These are phyloP conservation scores for Scrobipalpa costella DNA, from an alignment of 2,888 invertebrate species.

Conservation along the genomic window DNA sequence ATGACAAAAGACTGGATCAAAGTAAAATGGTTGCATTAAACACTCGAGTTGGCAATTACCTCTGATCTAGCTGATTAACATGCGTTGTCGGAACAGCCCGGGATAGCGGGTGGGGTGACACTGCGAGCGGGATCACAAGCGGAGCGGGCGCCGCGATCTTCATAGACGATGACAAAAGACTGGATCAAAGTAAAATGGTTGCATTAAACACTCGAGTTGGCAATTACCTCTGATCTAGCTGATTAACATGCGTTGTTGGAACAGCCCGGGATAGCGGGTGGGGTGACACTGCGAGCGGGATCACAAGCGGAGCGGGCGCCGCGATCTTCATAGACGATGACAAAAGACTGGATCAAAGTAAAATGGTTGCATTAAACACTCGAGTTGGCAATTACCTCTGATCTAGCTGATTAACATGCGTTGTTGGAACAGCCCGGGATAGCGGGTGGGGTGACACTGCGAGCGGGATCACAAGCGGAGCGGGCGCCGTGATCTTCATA, in stretches of 20 bases:
- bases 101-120: slow-evolving; percentile 35
- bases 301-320: slow-evolving; percentile 16
- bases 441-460: slow-evolving; percentile 34
- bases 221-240: slow-evolving; percentile 75
- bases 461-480: slow-evolving; percentile 30
- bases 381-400: slow-evolving; percentile 73
- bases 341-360: too few relatives aligned
- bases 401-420: slow-evolving; percentile 77
- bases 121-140: slow-evolving; percentile 32
- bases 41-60: slow-evolving; percentile 75
- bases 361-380: slow-evolving; percentile 79
- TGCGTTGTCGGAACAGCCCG: slow-evolving; percentile 63
- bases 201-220: slow-evolving; percentile 75
- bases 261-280: slow-evolving; percentile 41
- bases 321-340: too few relatives aligned
- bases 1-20: too few relatives aligned
- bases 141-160: too few relatives aligned
- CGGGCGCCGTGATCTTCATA: too few relatives aligned
- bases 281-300: slow-evolving; percentile 36
- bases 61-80: slow-evolving; percentile 76
- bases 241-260: slow-evolving; percentile 75
- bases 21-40: too few relatives aligned
- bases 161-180: too few relatives aligned
- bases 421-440: slow-evolving; percentile 55
- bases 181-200: too few relatives aligned